Base-by-base conservation (phyloP, 2,888 invertebrate genomes). In the Drosophila pseudotakahashii region DNA sequence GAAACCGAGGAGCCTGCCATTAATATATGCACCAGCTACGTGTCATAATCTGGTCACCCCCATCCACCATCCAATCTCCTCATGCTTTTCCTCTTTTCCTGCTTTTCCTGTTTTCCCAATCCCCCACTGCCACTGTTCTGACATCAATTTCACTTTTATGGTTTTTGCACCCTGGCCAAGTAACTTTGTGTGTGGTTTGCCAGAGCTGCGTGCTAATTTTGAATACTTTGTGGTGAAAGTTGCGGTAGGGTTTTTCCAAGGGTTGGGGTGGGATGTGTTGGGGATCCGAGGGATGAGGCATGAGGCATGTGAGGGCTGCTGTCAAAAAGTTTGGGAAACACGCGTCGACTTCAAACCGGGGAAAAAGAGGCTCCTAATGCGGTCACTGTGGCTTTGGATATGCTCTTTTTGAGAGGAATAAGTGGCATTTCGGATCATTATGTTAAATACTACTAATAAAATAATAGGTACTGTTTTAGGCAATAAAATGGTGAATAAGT, bases 151-250 rank as follows among this genome's bases (percentile, higher is more conserved):
- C 73, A 71, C 70, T 72, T 72, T 71, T 71, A 71, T 62, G 72
- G 72, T 71, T 71, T 71, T 54, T 54, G 64, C 47, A 9, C 14
- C 61, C 45, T 32, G 37, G 37, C 52, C 66, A 66, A 66, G 45
- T 52, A 66, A 66, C 66, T 66, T 66, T 66, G 51, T 23, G 44
- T 78, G 72, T 13, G 79, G 78, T 39, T 54, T 66, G 48, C 42
- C 61, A 34, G 53, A 16, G 48, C 51, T 74, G 68, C 59, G 74
- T 63, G 77, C 77, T 76, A 73, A 76, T 76, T 76, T 76, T 73
- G 59, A 76, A 76, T 76, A 76, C 76, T 77, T 64, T 76, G 74
- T 62, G 75, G 75, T 53, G 55, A 51, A 48, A 36, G 57, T 47
- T 60, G 63, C 68, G 77, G 63, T 36, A n/a, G 54, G 37, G 34